These are phyloP conservation scores for Vulpes ferrilata DNA, from an alignment of 2,113 vertebrate species.

Conservation along the genomic window DNA sequence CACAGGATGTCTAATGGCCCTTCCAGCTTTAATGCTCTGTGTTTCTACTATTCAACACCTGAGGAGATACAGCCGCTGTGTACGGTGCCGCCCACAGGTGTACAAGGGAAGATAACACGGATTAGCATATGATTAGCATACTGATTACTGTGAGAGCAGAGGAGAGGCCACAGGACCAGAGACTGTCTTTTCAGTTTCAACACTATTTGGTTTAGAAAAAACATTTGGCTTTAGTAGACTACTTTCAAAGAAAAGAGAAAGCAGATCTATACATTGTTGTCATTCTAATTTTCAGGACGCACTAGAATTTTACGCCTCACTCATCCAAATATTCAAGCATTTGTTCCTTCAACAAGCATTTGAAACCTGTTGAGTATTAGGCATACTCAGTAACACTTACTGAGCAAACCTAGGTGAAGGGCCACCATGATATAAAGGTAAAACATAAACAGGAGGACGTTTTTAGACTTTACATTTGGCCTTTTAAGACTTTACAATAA, in stretches of 20 bases:
- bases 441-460: background rate
- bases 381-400: background rate
- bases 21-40: background rate
- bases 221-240: background rate
- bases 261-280: background rate
- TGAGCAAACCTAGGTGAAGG: background rate
- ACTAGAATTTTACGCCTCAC: conserved; percentile 20
- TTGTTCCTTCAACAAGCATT: background rate
- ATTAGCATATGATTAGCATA: background rate
- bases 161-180: background rate
- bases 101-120: background rate
- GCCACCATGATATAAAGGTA: conserved; percentile 4
- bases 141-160: background rate
- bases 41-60: background rate
- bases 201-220: background rate
- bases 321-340: background rate
- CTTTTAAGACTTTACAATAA: background rate
- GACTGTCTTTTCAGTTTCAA: conserved; percentile 26
- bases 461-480: background rate
- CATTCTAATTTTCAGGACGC: background rate
- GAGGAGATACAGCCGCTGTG: background rate
- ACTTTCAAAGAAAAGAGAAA: conserved; percentile 35
- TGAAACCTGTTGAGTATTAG: background rate
- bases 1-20: background rate
- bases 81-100: background rate